Conservation (phyloP, 2,113 vertebrate species). For the Regulus satrapa region DNA sequence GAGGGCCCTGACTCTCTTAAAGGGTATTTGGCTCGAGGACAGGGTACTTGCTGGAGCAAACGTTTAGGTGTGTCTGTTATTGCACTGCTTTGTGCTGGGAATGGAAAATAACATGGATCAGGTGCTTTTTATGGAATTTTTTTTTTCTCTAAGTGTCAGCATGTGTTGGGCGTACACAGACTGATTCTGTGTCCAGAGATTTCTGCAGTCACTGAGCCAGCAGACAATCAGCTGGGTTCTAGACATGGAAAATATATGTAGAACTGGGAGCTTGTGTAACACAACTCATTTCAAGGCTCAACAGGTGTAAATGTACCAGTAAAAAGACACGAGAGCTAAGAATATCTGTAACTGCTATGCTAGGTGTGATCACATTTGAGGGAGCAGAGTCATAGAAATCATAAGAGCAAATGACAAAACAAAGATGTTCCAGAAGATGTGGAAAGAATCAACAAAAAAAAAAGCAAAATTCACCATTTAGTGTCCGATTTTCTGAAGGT, state of each 20-base stretch:
- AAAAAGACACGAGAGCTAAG: rapidly evolving
- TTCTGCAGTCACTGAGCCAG: background rate
- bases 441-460: background rate
- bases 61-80: background rate
- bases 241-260: rapidly evolving
- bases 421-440: background rate
- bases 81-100: background rate
- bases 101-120: background rate
- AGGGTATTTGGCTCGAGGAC: background rate
- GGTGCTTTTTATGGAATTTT: background rate
- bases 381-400: background rate
- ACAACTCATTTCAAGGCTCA: background rate
- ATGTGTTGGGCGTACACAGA: background rate
- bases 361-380: background rate
- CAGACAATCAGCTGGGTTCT: background rate
- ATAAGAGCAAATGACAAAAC: background rate
- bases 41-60: background rate
- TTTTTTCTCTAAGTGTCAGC: background rate
- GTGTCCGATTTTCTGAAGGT: background rate
- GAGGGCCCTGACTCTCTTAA: background rate
- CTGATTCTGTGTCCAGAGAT: background rate
- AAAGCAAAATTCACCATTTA: background rate
- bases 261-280: background rate
- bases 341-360: background rate
- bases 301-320: background rate